These are phyloP conservation scores for Apogon talboti DNA, from an alignment of 2,797 vertebrate species.

Conservation along the genomic window DNA sequence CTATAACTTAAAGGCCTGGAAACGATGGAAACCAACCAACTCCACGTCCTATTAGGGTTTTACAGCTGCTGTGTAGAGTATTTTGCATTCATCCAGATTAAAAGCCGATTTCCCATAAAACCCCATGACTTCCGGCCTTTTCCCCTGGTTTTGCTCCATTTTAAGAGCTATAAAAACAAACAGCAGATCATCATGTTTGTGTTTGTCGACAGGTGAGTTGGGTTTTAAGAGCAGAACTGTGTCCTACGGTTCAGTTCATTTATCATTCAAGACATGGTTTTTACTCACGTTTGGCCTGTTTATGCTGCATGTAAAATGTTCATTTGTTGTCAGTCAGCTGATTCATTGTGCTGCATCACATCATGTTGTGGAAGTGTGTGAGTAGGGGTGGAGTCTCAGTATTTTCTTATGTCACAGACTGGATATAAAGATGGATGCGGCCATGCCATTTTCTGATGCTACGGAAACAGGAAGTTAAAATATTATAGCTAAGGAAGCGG, in stretches of 20 bases:
- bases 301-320: not conserved
- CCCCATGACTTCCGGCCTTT: not conserved
- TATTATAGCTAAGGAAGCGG: too few relatives aligned
- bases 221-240: not conserved
- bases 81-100: slow-evolving; percentile 7
- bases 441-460: too few relatives aligned
- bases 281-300: too few relatives aligned
- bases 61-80: not conserved
- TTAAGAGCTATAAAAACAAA: slow-evolving; percentile 30
- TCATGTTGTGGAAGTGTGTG: too few relatives aligned
- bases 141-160: slow-evolving; percentile 1
- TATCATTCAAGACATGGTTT: not conserved
- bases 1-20: not conserved
- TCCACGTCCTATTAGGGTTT: not conserved
- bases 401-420: too few relatives aligned
- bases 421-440: too few relatives aligned
- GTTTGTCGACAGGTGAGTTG: not conserved
- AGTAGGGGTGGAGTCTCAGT: too few relatives aligned
- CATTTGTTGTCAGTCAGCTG: not conserved
- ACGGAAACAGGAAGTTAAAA: too few relatives aligned
- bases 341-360: not conserved
- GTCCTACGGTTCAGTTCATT: not conserved
- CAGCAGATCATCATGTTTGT: not conserved
- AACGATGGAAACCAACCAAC: not conserved
- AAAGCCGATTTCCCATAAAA: slow-evolving; percentile 43